These are phyloP conservation scores for Heteromyza rotundicornis DNA, from an alignment of 2,888 invertebrate genomes.

Conservation along the genomic window DNA sequence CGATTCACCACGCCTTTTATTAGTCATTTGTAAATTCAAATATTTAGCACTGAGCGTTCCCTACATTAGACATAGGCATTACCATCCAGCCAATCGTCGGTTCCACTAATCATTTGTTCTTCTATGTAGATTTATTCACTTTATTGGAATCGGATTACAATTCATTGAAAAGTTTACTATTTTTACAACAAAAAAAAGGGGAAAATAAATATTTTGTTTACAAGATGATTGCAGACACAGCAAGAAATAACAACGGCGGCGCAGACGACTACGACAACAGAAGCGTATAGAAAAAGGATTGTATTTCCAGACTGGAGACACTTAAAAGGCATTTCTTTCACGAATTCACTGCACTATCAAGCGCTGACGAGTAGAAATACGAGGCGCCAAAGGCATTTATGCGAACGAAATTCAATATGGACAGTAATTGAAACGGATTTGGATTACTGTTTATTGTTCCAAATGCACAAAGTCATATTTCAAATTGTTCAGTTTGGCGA, in stretches of 20 bases:
- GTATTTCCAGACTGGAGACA: background rate
- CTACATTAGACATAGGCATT: no score
- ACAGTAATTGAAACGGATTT: no score
- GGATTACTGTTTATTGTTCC: no score
- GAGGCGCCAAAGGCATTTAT: background rate
- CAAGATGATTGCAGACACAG: slow-evolving; percentile 36
- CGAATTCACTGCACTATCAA: no score
- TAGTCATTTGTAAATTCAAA: no score
- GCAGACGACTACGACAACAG: background rate
- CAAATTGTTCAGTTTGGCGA: no score
- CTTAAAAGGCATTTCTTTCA: no score
- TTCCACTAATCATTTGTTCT: no score
- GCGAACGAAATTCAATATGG: background rate
- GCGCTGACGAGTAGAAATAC: background rate
- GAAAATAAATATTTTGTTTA: slow-evolving; percentile 41
- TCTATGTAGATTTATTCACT: slow-evolving; percentile 22
- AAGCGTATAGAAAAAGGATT: background rate
- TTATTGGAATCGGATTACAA: slow-evolving; percentile 37
- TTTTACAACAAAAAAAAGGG: background rate
- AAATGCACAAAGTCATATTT: no score
- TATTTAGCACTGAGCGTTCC: no score
- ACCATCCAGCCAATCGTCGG: no score
- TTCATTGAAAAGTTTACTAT: slow-evolving; percentile 28
- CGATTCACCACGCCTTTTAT: no score
- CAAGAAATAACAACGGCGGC: slow-evolving; percentile 22